Conservation (phyloP, 2,888 invertebrate genomes). For the Lapara coniferarum region DNA sequence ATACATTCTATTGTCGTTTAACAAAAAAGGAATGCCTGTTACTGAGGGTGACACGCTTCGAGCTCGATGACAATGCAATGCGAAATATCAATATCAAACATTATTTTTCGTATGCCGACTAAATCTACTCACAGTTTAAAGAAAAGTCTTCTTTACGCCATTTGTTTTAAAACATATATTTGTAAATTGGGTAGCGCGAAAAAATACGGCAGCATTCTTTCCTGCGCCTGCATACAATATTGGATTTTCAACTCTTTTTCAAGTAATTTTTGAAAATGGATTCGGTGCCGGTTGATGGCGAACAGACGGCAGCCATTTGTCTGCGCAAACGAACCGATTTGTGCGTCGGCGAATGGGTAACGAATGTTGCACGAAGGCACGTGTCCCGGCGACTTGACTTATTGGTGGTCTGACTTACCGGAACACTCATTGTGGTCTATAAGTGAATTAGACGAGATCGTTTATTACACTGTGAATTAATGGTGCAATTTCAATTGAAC, state of each 20-base stretch:
- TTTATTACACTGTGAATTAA: conserved; percentile 32
- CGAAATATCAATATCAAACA: conserved; percentile 56
- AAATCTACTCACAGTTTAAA: background rate
- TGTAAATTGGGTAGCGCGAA: conserved; percentile 37
- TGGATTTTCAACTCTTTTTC: conserved; percentile 70
- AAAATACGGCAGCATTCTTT: conserved; percentile 52
- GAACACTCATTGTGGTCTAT: conserved; percentile 69
- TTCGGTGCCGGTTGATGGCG: conserved; percentile 59
- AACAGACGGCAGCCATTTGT: conserved; percentile 74
- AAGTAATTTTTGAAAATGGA: conserved; percentile 75
- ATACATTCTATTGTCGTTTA: conserved; percentile 65
- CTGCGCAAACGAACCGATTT: conserved; percentile 82
- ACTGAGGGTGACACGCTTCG: conserved; percentile 60
- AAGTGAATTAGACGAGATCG: conserved; percentile 58
- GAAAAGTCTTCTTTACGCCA: background rate
- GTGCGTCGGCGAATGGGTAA: conserved; percentile 79
- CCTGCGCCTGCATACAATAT: conserved; percentile 56
- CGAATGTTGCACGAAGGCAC: conserved; percentile 74
- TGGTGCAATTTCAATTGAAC: conserved; percentile 22
- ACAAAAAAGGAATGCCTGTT: conserved; percentile 61
- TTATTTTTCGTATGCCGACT: conserved; percentile 57
- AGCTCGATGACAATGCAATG: conserved; percentile 59
- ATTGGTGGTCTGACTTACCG: conserved; percentile 67
- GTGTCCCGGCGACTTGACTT: conserved; percentile 68
- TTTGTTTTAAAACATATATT: conserved; percentile 38